A percentile compares a stretch with the other conserved stretches of the same genome.
Evolutionary conservation across 2,888 invertebrate species (phyloP).

Genomic region (Dicroscelio sp.): DNA sequence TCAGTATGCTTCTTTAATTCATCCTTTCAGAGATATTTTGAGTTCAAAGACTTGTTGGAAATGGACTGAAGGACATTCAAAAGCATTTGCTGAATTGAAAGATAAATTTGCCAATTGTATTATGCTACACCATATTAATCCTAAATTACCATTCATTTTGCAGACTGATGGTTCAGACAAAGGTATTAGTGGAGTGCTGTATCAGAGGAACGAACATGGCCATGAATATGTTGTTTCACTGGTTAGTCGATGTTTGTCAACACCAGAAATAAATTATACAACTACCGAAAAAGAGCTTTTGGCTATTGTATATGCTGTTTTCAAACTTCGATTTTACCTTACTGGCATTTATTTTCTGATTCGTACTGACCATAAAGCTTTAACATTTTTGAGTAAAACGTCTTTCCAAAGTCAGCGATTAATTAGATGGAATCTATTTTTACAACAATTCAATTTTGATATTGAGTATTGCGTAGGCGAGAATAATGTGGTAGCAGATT

Average conservation of each 20-base stretch:
- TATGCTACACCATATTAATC: too few species aligned
- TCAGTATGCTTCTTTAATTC: too few species aligned
- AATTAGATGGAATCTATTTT: conserved; percentile 16
- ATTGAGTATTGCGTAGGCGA: background rate
- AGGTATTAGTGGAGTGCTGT: conserved; percentile 38
- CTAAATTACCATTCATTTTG: conserved; percentile 2
- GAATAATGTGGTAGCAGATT: conserved; percentile 11
- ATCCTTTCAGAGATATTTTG: too few species aligned
- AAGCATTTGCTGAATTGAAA: too few species aligned
- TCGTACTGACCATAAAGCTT: conserved; percentile 5
- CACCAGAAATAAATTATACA: background rate
- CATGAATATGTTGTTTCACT: background rate
- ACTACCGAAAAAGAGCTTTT: conserved; percentile 1
- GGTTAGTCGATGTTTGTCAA: conserved; percentile 34
- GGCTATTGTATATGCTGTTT: background rate
- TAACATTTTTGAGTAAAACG: background rate
- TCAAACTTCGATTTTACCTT: background rate
- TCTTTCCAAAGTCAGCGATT: background rate
- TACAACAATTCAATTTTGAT: background rate
- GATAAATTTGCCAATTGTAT: too few species aligned
- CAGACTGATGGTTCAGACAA: conserved; percentile 67
- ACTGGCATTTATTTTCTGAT: background rate
- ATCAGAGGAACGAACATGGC: conserved; percentile 31
- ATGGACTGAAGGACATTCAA: too few species aligned
- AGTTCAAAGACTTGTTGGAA: too few species aligned